phyloP scores from a whole-genome alignment of 1,140 invertebrate species.

The Drosophila pandora region DNA sequence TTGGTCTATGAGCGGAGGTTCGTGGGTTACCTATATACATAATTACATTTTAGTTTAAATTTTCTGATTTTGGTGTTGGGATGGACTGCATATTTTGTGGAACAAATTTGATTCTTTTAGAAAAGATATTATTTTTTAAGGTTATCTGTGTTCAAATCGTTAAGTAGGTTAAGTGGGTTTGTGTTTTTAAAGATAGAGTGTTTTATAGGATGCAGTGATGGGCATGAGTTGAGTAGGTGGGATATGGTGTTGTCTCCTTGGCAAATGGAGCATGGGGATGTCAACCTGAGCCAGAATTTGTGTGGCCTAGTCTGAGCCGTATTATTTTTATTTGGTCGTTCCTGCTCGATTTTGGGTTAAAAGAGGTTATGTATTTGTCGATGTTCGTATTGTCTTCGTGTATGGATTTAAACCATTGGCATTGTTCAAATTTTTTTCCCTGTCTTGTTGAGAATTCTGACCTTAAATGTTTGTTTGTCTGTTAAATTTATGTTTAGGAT shows the following conservation, averaged over 20 bases:
- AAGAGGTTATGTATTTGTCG: background rate
- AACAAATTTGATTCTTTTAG: no score
- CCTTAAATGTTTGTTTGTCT: background rate
- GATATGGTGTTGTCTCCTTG: background rate
- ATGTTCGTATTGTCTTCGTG: background rate
- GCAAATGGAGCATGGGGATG: background rate
- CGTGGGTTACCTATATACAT: no score
- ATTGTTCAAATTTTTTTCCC: background rate
- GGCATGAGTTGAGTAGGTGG: no score
- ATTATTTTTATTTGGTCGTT: background rate
- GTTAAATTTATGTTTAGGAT: constrained; percentile 10
- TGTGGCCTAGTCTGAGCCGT: constrained; percentile 1
- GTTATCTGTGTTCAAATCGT: background rate
- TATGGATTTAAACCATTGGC: background rate
- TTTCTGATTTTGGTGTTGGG: no score
- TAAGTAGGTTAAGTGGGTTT: background rate
- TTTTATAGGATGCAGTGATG: background rate
- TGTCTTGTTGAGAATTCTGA: background rate
- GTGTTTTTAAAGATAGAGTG: background rate
- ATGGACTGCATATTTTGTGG: no score
- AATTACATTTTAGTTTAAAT: no score
- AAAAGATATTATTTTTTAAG: background rate
- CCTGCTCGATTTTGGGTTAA: constrained; percentile 1
- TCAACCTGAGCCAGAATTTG: no score
- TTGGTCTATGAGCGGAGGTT: no score